Evolutionary conservation across 1,140 invertebrate species (phyloP).

Genomic region (Agraylea sexmaculata): DNA sequence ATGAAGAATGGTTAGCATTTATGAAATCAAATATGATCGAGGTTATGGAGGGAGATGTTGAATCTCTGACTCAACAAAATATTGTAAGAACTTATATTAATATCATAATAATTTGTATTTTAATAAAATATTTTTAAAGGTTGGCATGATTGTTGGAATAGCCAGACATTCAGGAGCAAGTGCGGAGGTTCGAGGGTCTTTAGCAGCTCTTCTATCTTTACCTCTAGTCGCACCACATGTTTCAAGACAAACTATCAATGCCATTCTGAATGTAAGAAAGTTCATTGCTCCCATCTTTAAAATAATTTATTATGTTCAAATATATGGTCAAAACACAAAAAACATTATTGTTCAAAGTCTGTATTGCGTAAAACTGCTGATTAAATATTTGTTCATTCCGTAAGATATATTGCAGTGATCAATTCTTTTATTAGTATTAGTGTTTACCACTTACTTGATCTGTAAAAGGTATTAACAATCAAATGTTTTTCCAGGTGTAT

Average conservation of each 20-base stretch:
- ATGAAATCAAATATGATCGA: constrained; percentile 55
- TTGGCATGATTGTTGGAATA: constrained; percentile 57
- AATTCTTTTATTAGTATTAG: too few species aligned
- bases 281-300: too few species aligned
- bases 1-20: constrained; percentile 73
- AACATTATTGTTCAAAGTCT: too few species aligned
- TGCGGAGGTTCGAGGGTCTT: constrained; percentile 52
- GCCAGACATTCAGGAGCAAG: constrained; percentile 54
- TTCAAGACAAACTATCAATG: constrained; percentile 40
- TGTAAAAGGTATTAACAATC: too few species aligned
- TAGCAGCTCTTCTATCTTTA: constrained; percentile 60
- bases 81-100: constrained; percentile 39
- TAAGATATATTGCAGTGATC: too few species aligned
- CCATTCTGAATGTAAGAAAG: constrained; percentile 43
- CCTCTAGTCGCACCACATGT: constrained; percentile 44
- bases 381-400: neutral
- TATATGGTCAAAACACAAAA: too few species aligned
- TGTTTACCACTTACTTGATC: too few species aligned
- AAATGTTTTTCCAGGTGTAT: constrained; percentile 50
- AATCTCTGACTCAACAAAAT: constrained; percentile 56
- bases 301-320: too few species aligned
- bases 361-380: too few species aligned
- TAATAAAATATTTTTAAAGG: constrained; percentile 24
- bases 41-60: constrained; percentile 61
- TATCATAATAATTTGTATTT: neutral